A percentile compares a stretch with the other conserved stretches of the same genome.
Conservation (phyloP, 2,888 invertebrate species). For the Campoletis raptor region DNA sequence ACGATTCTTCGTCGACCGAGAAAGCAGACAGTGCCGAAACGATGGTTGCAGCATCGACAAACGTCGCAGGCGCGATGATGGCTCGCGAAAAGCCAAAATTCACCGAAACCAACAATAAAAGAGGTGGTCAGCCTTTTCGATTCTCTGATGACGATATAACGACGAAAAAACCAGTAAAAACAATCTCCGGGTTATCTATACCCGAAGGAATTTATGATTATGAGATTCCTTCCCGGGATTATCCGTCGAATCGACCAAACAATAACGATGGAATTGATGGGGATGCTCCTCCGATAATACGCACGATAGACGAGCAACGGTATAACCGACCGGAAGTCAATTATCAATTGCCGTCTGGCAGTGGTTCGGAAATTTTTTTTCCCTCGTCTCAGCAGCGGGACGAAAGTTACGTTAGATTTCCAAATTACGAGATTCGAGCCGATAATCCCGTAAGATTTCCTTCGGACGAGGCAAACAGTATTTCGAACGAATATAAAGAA, state of each 20-base stretch:
- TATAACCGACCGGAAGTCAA: constrained; percentile 31
- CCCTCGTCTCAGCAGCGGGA: constrained; percentile 13
- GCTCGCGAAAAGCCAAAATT: constrained; percentile 36
- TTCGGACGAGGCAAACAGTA: constrained; percentile 80
- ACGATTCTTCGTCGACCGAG: constrained; percentile 4
- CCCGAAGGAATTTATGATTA: constrained; percentile 54
- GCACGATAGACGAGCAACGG: constrained; percentile 62
- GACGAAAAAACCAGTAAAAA: not conserved
- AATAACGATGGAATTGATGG: constrained; percentile 19
- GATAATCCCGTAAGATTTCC: constrained; percentile 77
- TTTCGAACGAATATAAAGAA: constrained; percentile 77
- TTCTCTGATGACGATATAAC: constrained; percentile 17
- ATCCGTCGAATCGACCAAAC: constrained; percentile 8
- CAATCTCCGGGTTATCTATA: not conserved
- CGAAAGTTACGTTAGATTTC: constrained; percentile 74
- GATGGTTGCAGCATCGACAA: constrained; percentile 70
- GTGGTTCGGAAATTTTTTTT: constrained; percentile 22
- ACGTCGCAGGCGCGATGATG: constrained; percentile 59
- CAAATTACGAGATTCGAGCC: constrained; percentile 68
- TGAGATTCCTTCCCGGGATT: constrained; percentile 42
- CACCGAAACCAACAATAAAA: constrained; percentile 23
- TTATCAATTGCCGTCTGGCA: constrained; percentile 6
- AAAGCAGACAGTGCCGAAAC: constrained; percentile 58
- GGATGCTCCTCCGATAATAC: constrained; percentile 55
- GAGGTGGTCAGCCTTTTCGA: constrained; percentile 33